phyloP scores from a whole-genome alignment of 2,113 vertebrate species.

The Platycercus adscitus region DNA sequence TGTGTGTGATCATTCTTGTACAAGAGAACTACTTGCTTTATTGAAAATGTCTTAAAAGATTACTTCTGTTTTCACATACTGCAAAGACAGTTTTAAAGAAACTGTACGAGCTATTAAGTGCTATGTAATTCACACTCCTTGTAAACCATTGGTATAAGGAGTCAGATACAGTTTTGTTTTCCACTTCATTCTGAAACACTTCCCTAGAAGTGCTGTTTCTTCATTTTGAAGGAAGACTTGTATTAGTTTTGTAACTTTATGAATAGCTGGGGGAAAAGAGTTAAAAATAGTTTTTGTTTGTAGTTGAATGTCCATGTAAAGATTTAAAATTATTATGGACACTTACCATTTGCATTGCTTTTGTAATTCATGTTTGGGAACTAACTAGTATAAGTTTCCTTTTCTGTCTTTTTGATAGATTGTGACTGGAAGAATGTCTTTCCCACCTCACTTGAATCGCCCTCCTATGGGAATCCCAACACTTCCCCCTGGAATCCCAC shows the following conservation, averaged over 20 bases:
- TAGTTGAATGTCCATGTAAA: background rate
- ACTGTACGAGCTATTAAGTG: background rate
- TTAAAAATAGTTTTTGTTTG: background rate
- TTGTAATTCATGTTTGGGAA: background rate
- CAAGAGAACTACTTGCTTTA: background rate
- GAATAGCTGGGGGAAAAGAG: background rate
- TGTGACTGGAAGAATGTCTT: conserved; percentile 88
- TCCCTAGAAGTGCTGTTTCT: background rate
- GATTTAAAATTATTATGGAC: background rate
- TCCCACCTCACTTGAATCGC: conserved; percentile 96
- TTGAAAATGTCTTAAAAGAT: background rate
- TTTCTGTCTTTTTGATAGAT: conserved; percentile 75
- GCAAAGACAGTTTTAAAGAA: background rate
- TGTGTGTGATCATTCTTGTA: background rate
- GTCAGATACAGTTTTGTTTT: background rate
- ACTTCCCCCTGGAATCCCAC: conserved; percentile 93
- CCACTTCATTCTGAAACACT: background rate
- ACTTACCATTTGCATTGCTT: background rate
- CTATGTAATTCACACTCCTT: background rate
- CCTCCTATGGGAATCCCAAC: conserved; percentile 90
- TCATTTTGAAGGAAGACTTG: background rate
- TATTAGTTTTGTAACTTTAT: background rate
- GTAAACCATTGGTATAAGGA: background rate
- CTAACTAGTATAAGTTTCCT: background rate
- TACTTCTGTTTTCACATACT: background rate